Evolutionary conservation across 2,113 vertebrate species (phyloP).

Genomic region (Halcyon senegalensis): DNA sequence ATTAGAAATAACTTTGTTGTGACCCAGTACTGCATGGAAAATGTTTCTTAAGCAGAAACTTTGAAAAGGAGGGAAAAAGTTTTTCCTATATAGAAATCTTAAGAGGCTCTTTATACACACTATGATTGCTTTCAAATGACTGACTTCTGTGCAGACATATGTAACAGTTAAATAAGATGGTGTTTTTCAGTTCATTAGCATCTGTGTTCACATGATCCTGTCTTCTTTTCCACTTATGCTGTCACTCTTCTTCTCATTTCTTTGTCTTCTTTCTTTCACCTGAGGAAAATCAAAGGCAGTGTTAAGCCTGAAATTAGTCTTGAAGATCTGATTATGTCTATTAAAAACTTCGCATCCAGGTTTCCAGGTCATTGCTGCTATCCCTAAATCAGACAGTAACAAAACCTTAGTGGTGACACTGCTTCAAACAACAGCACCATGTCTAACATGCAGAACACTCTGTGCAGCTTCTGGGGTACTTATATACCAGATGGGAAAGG

Average conservation of each 20-base stretch:
- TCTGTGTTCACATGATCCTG: not conserved
- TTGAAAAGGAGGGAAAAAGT: rapidly evolving
- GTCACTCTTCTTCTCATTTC: not conserved
- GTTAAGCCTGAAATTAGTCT: not conserved
- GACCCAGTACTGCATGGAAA: not conserved
- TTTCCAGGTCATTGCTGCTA: not conserved
- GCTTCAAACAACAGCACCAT: not conserved
- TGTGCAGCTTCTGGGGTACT: not conserved
- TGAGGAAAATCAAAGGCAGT: not conserved
- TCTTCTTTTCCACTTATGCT: not conserved
- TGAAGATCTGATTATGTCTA: not conserved
- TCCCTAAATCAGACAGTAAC: not conserved
- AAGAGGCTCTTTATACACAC: not conserved
- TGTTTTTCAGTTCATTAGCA: not conserved
- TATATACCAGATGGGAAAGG: not conserved
- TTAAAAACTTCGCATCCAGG: not conserved
- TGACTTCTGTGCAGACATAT: not conserved
- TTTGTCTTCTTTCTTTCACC: not conserved
- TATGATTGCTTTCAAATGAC: not conserved
- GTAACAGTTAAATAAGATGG: not conserved
- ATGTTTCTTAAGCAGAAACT: not conserved
- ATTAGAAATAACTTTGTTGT: not conserved
- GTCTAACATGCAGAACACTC: not conserved
- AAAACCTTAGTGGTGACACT: not conserved
- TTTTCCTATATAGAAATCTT: not conserved